Evolutionary conservation across 1,140 invertebrate genomes (phyloP).

Genomic region (Calycopis cecrops): DNA sequence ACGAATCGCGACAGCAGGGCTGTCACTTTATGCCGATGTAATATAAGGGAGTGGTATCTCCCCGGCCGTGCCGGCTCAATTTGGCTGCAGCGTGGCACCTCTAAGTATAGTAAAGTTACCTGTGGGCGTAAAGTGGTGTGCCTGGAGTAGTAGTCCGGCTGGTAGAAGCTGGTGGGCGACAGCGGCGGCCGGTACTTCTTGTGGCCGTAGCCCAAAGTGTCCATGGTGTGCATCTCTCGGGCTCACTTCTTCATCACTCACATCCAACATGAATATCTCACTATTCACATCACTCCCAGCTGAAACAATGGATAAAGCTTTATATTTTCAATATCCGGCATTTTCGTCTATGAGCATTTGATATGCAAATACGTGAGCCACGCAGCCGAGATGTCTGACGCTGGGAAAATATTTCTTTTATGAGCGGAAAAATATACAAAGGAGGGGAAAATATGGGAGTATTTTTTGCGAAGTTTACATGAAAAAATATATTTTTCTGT

Average conservation of each 20-base stretch:
- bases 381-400: too few relatives aligned
- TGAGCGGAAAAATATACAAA: too few relatives aligned
- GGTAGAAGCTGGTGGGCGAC: slow-evolving; percentile 68
- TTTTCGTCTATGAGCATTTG: neutral
- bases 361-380: too few relatives aligned
- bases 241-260: slow-evolving; percentile 33
- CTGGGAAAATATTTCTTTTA: too few relatives aligned
- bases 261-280: slow-evolving; percentile 8
- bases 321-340: neutral
- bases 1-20: too few relatives aligned
- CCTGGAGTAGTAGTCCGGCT: slow-evolving; percentile 65
- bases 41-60: too few relatives aligned
- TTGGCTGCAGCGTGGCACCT: too few relatives aligned
- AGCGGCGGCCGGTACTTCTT: slow-evolving; percentile 70
- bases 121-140: slow-evolving; percentile 67
- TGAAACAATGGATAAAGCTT: slow-evolving; percentile 30
- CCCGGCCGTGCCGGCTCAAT: too few relatives aligned
- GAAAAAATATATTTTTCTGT: too few relatives aligned
- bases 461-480: too few relatives aligned
- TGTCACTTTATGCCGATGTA: too few relatives aligned
- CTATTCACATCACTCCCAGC: slow-evolving; percentile 26
- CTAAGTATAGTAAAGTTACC: slow-evolving; percentile 50
- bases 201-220: slow-evolving; percentile 68
- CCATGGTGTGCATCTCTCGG: slow-evolving; percentile 67
- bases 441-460: too few relatives aligned